Evolutionary conservation across 1,140 invertebrate species (phyloP).

Genomic region (Sinella curviseta): DNA sequence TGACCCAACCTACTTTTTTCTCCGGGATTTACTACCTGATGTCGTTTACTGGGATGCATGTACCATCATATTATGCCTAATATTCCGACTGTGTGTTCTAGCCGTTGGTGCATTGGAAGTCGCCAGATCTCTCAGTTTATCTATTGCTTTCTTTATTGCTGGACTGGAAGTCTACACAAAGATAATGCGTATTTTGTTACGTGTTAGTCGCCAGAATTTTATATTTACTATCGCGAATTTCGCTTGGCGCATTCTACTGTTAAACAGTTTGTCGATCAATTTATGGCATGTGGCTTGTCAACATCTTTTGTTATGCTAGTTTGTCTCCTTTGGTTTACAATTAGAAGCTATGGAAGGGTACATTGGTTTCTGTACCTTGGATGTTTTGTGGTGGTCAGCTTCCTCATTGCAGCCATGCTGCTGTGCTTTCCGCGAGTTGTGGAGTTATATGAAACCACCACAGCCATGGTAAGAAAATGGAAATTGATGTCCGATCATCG

Average conservation of each 20-base stretch:
- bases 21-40: neutral
- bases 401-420: neutral
- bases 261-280: neutral
- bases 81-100: neutral
- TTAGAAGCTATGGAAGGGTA: neutral
- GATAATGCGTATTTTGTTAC: neutral
- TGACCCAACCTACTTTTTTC: neutral
- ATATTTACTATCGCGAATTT: neutral
- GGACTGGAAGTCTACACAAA: neutral
- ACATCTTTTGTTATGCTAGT: neutral
- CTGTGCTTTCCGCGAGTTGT: neutral
- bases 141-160: neutral
- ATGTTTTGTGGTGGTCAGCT: neutral
- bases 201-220: neutral
- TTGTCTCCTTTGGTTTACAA: neutral
- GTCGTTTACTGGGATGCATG: neutral
- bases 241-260: neutral
- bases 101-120: neutral
- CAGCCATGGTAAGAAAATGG: neutral
- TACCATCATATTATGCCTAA: neutral
- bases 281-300: neutral
- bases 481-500: neutral
- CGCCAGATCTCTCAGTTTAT: neutral
- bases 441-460: neutral
- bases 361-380: neutral